Base-by-base conservation (phyloP, 2,113 vertebrate genomes). In the Megalops atlanticus region DNA sequence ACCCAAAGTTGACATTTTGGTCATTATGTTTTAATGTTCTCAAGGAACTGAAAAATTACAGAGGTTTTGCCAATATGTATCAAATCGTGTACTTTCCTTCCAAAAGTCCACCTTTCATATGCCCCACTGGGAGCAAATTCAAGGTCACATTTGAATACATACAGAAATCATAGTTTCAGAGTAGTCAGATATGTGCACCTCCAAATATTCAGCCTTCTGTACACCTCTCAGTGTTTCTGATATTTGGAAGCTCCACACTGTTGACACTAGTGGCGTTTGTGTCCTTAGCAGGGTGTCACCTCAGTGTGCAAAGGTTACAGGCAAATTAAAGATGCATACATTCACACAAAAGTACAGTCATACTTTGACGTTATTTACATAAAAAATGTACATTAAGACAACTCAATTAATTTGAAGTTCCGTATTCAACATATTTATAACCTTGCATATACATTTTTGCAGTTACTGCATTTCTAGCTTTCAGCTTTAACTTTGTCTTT, bases 21-120 rank as follows among this genome's bases (percentile, higher is more conserved):
- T 74, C 45, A 80, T 68, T 40, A 64, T 80, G 41, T 80, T 72
- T 52, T 54, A 72, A 72, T 33, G 64, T 54, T 71, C 33, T 36
- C 36, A 71, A 38, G 79, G 36, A 80, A 80, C 10, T 80, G 18
- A 54, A 80, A 80, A 43, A 71, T 71, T 71, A 79, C 64, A 71
- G n/a, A 16, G 68, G 33, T 31, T 54, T 52, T 49, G 35, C 68
- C 33, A 71, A 70, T 54, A 71, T 33, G n/a, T 78, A 64, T 24
- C 58, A 64, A 58, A 8, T 31, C n/a, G 24, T 64, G n/a, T 2
- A 77, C 35, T 58, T 79, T 45, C 73, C 10, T 69, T 16, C 24
- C 47, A 68, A 76, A 52, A 77, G 76, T 58, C 24, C 14, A 12
- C 54, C 74, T 14, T 40, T 78, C 54, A 4, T 73, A 49, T 71